Evolutionary conservation across 92 coral and sea anemone species (phyloP), one percentile per base, ranked within the genome.

Genomic region (Paragorgia papillata): DNA sequence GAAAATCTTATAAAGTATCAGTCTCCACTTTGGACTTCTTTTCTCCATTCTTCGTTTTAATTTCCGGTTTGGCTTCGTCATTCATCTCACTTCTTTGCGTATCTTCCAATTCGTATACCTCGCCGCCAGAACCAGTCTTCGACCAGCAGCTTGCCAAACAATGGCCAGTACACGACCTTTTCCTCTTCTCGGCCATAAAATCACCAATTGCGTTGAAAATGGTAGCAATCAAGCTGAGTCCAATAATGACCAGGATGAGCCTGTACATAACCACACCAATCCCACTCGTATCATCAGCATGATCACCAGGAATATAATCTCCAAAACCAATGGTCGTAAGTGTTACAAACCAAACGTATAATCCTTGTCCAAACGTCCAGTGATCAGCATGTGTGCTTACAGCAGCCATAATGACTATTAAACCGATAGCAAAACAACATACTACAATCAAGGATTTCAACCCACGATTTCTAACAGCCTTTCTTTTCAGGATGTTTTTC

Each of bases 281-380:
- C 26, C 89, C 78, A 57, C 56, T 64, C 25, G 24, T 37, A 30
- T 26, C 26, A 71, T 57, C 73, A 18, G 79, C 24, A 26, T 28
- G 62, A 2, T 77, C 34, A 33, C 85, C 89, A 74, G 86, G 89
- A 26, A 71, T 71, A 54, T 84, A 85, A 67, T 94, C 98, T 31
- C 98, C 97, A 68, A 94, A 94, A n/a, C 98, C 98, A 63, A 94
- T 89, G 19, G 98, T 94, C 65, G 90, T 91, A 58, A 91, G 63
- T 14, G 98, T 97, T 9, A 92, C 96, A 48, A 94, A 94, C 37
- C 95, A 88, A 28, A 91, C 89, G 58, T 94, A 94, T 14, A 94
- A 91, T 20, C 97, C 85, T 63, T 88, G 95, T 7, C 87, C 86
- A 79, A 85, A 94, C 2, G 90, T 91, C 98, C 98, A 94, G 34